A percentile compares a stretch with the other conserved stretches of the same genome.
Evolutionary conservation across 2,113 vertebrate genomes (phyloP).

Genomic region (Chascanopsetta lugubris): DNA sequence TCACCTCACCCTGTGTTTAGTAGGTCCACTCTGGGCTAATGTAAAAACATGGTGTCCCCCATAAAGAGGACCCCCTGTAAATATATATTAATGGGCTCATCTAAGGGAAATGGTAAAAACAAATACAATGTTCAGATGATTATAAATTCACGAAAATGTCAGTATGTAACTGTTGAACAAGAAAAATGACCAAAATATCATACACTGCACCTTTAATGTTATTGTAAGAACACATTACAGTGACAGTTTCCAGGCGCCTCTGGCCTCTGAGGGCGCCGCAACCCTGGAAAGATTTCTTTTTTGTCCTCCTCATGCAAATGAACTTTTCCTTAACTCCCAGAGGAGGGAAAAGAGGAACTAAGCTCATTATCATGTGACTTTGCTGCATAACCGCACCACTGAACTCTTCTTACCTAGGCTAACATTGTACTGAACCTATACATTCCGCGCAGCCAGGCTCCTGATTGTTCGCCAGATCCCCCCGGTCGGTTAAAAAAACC

Average conservation of each 20-base stretch:
- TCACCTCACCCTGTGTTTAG: no score
- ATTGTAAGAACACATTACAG: conserved; percentile 4
- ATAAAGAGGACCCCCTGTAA: no score
- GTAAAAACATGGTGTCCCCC: no score
- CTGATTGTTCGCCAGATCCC: conserved; percentile 28
- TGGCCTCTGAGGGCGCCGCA: conserved; percentile 17
- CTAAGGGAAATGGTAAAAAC: no score
- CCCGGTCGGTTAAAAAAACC: conserved; percentile 25
- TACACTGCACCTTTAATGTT: no score
- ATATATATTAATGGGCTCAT: no score
- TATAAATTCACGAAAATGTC: no score
- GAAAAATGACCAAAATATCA: no score
- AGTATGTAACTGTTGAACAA: no score
- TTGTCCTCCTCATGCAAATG: conserved; percentile 50
- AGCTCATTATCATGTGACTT: conserved; percentile 64
- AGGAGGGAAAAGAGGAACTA: conserved; percentile 36
- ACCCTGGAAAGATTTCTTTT: conserved; percentile 18
- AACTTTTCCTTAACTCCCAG: conserved; percentile 40
- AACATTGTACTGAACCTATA: conserved; percentile 44
- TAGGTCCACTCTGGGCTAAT: no score
- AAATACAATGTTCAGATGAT: no score
- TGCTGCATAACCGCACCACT: conserved; percentile 46
- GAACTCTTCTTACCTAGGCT: conserved; percentile 42
- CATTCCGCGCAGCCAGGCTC: conserved; percentile 41
- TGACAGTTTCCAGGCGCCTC: conserved; percentile 14